These are phyloP conservation scores for Enteromius anoplus DNA, from an alignment of 2,797 vertebrate species.

Conservation along the genomic window DNA sequence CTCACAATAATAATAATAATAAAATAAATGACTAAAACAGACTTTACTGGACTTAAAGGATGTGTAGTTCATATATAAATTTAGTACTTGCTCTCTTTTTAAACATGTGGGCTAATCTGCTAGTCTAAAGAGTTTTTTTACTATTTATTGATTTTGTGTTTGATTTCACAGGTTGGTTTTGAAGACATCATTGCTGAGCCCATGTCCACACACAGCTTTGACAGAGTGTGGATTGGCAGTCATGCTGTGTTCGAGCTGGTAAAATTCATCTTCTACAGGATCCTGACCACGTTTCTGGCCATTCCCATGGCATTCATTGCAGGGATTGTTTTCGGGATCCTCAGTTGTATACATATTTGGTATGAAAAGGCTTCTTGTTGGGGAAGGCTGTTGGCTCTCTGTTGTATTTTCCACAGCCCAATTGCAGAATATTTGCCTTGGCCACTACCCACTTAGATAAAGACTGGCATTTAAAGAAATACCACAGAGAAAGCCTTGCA, in stretches of 20 bases:
- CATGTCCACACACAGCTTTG: constrained; percentile 85
- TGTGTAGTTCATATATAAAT: neutral
- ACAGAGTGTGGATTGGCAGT: constrained; percentile 93
- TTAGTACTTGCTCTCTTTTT: neutral
- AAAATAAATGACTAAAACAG: neutral
- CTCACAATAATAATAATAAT: too few species aligned
- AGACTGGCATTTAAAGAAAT: constrained; percentile 37
- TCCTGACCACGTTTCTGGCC: constrained; percentile 87
- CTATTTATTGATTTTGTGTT: constrained; percentile 1
- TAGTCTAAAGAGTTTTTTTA: neutral
- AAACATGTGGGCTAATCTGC: neutral
- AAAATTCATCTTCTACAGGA: constrained; percentile 86
- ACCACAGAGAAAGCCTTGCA: neutral
- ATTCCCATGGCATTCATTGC: constrained; percentile 86
- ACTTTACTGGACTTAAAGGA: neutral
- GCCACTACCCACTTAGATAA: constrained; percentile 41
- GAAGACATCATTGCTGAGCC: constrained; percentile 94
- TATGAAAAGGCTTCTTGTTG: constrained; percentile 69
- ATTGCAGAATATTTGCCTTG: constrained; percentile 43
- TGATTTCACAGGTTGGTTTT: constrained; percentile 82
- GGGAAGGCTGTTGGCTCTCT: constrained; percentile 17
- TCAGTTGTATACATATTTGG: constrained; percentile 96
- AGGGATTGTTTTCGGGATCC: constrained; percentile 84
- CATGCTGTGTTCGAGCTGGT: constrained; percentile 90
- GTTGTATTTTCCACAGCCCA: constrained; percentile 35